phyloP scores from a whole-genome alignment of 1,140 invertebrate species.

The Mylabris phalerata region DNA sequence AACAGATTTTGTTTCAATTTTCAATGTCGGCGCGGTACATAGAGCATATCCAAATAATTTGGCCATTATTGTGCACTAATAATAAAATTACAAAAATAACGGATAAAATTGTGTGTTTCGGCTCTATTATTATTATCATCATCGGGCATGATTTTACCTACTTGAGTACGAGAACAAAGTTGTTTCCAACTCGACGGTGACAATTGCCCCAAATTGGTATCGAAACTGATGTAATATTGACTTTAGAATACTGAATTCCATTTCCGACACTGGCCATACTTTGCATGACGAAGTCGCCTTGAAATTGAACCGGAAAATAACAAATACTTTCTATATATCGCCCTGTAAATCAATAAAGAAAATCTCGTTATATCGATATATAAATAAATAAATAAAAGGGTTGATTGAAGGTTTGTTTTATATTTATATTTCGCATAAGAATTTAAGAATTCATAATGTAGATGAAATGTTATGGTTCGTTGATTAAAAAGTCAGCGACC shows the following conservation, averaged over 20 bases:
- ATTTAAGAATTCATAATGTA: slow-evolving; percentile 6
- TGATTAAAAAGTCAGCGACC: slow-evolving; percentile 20
- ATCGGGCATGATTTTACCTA: slow-evolving; percentile 35
- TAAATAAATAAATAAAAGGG: background rate
- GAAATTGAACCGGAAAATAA: slow-evolving; percentile 62
- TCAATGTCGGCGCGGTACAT: slow-evolving; percentile 13
- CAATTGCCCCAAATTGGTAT: slow-evolving; percentile 65
- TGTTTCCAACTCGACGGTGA: slow-evolving; percentile 53
- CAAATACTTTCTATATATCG: slow-evolving; percentile 42
- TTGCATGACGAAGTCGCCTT: slow-evolving; percentile 62
- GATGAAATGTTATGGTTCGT: slow-evolving; percentile 19
- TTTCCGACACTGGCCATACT: slow-evolving; percentile 42
- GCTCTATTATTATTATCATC: too few relatives aligned
- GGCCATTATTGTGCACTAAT: slow-evolving; percentile 11
- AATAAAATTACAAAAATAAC: background rate
- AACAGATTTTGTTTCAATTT: background rate
- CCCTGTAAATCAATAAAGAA: slow-evolving; percentile 22
- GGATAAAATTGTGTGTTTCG: background rate
- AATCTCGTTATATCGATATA: background rate
- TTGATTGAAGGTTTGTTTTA: background rate
- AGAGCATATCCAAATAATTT: slow-evolving; percentile 16
- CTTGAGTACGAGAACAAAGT: slow-evolving; percentile 59
- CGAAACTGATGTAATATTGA: slow-evolving; percentile 57
- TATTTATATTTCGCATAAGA: slow-evolving; percentile 2
- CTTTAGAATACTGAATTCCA: slow-evolving; percentile 53